phyloP scores from a whole-genome alignment of 2,888 invertebrate species.

The Aproaerema taeniolella region DNA sequence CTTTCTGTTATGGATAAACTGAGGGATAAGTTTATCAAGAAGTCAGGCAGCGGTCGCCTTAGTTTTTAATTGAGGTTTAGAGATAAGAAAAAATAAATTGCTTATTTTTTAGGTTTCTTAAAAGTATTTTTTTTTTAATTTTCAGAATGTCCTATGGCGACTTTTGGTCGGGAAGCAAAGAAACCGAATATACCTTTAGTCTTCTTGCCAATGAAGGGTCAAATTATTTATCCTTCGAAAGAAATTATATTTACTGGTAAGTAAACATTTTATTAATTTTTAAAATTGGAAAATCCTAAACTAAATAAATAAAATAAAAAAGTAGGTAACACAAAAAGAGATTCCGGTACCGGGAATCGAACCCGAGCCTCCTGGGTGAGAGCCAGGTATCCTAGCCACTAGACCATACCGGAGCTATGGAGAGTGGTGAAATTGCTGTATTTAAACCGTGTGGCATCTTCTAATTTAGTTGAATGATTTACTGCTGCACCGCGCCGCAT shows the following conservation, averaged over 20 bases:
- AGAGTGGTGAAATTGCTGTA: slow-evolving; percentile 8
- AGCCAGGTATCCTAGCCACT: slow-evolving; percentile 80
- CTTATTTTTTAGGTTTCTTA: too few relatives aligned
- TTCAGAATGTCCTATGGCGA: slow-evolving; percentile 82
- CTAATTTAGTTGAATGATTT: not conserved
- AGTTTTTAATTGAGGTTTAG: too few relatives aligned
- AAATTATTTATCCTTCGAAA: slow-evolving; percentile 92
- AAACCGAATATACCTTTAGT: slow-evolving; percentile 89
- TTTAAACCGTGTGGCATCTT: too few relatives aligned
- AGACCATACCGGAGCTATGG: slow-evolving; percentile 75
- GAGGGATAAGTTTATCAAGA: too few relatives aligned
- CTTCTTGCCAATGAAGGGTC: slow-evolving; percentile 89
- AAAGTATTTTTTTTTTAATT: slow-evolving; percentile 34
- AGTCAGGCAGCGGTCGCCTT: too few relatives aligned
- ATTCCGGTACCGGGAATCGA: slow-evolving; percentile 77
- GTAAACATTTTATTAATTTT: slow-evolving; percentile 9
- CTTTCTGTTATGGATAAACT: too few relatives aligned
- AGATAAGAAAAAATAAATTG: too few relatives aligned
- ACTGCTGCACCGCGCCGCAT: too few relatives aligned
- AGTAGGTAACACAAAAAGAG: slow-evolving; percentile 27
- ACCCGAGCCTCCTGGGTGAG: slow-evolving; percentile 80
- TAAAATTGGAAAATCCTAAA: too few relatives aligned
- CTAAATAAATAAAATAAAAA: too few relatives aligned
- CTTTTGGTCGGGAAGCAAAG: slow-evolving; percentile 82
- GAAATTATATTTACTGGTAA: slow-evolving; percentile 90